A percentile compares a stretch with the other conserved stretches of the same genome.
Conservation (phyloP, 2,888 invertebrate genomes). For the Caenorhabditis sulstoni region DNA sequence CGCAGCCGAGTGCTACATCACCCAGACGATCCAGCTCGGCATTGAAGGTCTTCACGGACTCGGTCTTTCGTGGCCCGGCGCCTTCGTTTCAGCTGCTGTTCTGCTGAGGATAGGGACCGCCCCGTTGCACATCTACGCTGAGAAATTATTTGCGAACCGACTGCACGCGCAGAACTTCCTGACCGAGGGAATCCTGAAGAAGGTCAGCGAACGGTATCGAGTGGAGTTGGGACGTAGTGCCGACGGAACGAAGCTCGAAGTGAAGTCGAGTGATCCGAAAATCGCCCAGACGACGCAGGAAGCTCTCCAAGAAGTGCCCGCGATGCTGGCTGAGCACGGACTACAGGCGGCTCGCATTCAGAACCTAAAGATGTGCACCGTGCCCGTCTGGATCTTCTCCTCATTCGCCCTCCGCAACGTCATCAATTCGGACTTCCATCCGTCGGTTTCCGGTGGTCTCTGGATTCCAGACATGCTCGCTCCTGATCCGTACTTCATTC, state of each 20-base stretch:
- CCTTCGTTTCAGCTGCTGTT: constrained; percentile 72
- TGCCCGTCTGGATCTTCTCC: constrained; percentile 79
- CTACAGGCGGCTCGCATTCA: constrained; percentile 75
- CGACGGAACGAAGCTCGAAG: constrained; percentile 63
- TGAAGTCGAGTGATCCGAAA: constrained; percentile 59
- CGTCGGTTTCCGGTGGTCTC: constrained; percentile 70
- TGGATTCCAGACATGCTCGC: constrained; percentile 74
- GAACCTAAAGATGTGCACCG: constrained; percentile 75
- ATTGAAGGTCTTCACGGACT: constrained; percentile 74
- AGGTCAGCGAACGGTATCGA: constrained; percentile 68
- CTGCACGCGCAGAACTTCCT: constrained; percentile 75
- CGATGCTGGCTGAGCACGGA: constrained; percentile 66
- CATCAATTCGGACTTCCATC: constrained; percentile 74
- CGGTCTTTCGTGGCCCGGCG: constrained; percentile 73
- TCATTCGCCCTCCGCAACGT: constrained; percentile 78
- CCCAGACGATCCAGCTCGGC: constrained; percentile 71
- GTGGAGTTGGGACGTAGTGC: constrained; percentile 67
- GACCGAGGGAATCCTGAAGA: constrained; percentile 71
- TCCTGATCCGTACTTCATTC: constrained; percentile 77
- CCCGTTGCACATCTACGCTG: constrained; percentile 76
- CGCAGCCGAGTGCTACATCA: constrained; percentile 75
- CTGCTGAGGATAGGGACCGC: constrained; percentile 69
- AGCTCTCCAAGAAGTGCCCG: constrained; percentile 61
- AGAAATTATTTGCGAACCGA: constrained; percentile 74
- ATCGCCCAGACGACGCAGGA: constrained; percentile 39